Evolutionary conservation across 2,888 invertebrate species (phyloP), one percentile per base, ranked within the genome.

Genomic region (Mythimna impura): DNA sequence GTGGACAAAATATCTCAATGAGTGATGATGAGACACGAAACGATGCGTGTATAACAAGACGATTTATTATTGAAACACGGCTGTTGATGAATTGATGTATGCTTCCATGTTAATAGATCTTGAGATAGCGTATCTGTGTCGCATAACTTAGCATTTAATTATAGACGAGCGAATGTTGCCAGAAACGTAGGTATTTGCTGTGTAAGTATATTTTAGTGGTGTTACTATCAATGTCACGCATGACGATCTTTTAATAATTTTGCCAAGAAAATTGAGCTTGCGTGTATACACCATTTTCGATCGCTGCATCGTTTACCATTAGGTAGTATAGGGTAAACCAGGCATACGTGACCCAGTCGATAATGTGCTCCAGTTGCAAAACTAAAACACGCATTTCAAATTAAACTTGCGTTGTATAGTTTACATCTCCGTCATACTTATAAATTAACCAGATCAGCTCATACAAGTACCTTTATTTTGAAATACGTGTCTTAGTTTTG

Each of bases 51-150:
- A 34, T 68, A 72, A 77, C 67, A 43, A 67, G 60, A 66, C 40
- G 22, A 81, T 74, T 71, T 73, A 76, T 78, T 55, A 63, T 47
- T 76, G 43, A 62, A 70, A 73, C 64, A 73, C 64, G 52, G 66
- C 52, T 76, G 70, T 57, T 71, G 43, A 70, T 67, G 63, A 70
- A 80, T 77, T 50, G 57, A 74, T 69, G 68, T n/a, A 36, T 36
- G 43, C 52, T 71, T 58, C 60, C 40, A 70, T 82, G 70, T 80
- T 65, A 70, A 80, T 70, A 60, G 76, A 65, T 76, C 50, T 70
- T 71, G 55, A 64, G 66, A 40, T 47, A 60, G 65, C 65, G 68
- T 82, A 78, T 60, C 62, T 78, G 64, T 68, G 78, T 70, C 66
- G 54, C 58, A 62, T 69, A 64, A 58, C 50, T 80, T 63, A 66